Conservation (phyloP, 2,113 vertebrate species). For the Centropristis striata region DNA sequence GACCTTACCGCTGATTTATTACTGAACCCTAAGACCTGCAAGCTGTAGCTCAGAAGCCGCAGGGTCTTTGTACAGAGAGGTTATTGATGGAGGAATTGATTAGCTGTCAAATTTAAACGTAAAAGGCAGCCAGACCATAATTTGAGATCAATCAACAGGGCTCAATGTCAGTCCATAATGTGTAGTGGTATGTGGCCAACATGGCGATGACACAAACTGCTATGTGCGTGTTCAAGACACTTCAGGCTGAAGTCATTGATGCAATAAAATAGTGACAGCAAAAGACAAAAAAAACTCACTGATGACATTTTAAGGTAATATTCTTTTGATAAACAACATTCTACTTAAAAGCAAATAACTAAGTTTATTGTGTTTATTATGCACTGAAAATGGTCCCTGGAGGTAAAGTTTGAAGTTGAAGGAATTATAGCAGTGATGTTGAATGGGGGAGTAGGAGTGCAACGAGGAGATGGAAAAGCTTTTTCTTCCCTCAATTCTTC, state of each 20-base stretch:
- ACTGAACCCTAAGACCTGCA: slow-evolving; percentile 49
- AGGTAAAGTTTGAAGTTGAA: slow-evolving; percentile 28
- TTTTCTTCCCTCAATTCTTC: slow-evolving; percentile 48
- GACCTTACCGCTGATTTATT: slow-evolving; percentile 58
- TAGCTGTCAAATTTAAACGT: slow-evolving; percentile 70
- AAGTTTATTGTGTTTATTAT: not conserved
- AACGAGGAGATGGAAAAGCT: slow-evolving; percentile 45
- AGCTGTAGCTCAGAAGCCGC: slow-evolving; percentile 55
- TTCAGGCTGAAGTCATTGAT: not conserved
- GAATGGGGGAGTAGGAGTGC: slow-evolving; percentile 6
- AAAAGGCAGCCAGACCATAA: slow-evolving; percentile 54
- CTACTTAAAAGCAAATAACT: slow-evolving; percentile 14
- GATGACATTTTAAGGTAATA: not conserved
- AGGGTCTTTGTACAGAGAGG: slow-evolving; percentile 37
- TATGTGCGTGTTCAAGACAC: not conserved
- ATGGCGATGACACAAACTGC: slow-evolving; percentile 16
- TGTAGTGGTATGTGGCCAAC: slow-evolving; percentile 38
- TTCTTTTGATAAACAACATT: slow-evolving; percentile 1
- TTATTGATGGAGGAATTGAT: slow-evolving; percentile 73
- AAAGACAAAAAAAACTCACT: not conserved
- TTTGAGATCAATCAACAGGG: slow-evolving; percentile 69
- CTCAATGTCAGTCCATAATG: slow-evolving; percentile 45
- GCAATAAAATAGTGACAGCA: not conserved
- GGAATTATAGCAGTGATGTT: not conserved
- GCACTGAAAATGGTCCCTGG: slow-evolving; percentile 8